Base-by-base conservation (phyloP, 1,140 invertebrate genomes). In the Bombus vancouverensis region DNA sequence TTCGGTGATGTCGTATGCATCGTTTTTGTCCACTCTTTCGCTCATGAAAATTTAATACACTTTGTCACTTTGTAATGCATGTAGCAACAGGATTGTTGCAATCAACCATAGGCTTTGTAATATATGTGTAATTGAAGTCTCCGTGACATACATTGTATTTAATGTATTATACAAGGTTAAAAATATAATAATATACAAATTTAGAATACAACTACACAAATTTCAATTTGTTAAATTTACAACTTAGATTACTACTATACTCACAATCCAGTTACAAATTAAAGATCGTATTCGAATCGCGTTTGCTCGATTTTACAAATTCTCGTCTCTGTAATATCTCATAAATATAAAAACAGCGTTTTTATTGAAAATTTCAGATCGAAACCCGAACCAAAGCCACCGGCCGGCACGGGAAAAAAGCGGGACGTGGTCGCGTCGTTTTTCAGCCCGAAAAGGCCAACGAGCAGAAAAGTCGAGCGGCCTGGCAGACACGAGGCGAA, bases 401-500 rank as follows among this genome's bases (percentile, higher is more conserved):
- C 73, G 32, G 32, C 89, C 22, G 83, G 62, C 9, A 15, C 83
- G 25, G 87, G 85, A 3, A 86, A 81, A 77, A 91, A 89, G 87
- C 88, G 74, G n/a, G 89, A 92, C 68, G 25, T 87, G 78, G 78
- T 92, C 73, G 59, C 83, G 44, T 91, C 87, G 72, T 82, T 92
- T 71, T 92, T 92, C 71, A 91, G 83, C 71, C 39, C 89, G 37
- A 89, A 83, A 78, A 91, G 87, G 70, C 87, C 85, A 77, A 65
- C 83, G 34, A 73, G 37, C 71, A 91, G 76, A 76, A 90, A 86
- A 89, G 68, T 83, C 85, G 87, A 90, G 32, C 78, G 80, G 77
- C 28, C 57, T 65, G 59, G 15, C 32, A 44, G 65, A 59, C 32
- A 76, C 76, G 75, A 81, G 39, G 47, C 79, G 59, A 88, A 75